A percentile compares a stretch with the other conserved stretches of the same genome.
phyloP scores from a whole-genome alignment of 2,797 vertebrate species.

The Schizopygopsis malacanthus region DNA sequence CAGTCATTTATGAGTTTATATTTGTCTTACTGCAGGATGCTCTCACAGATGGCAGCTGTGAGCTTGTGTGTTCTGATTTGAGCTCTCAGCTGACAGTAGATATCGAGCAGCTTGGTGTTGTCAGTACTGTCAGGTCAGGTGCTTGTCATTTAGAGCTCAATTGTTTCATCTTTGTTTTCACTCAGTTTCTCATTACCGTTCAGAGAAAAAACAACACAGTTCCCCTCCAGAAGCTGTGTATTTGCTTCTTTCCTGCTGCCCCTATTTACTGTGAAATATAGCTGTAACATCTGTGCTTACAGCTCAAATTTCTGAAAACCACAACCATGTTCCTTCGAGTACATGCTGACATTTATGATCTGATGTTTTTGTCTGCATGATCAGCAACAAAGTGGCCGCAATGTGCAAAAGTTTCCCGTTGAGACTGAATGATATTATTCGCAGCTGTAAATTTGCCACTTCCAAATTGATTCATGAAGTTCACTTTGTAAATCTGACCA shows the following conservation, averaged over 20 bases:
- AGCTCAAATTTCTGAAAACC: constrained; percentile 24
- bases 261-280: constrained; percentile 1
- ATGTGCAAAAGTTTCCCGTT: background rate
- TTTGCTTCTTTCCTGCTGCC: background rate
- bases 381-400: constrained; percentile 10
- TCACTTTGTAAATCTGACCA: constrained; percentile 11
- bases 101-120: constrained; percentile 27
- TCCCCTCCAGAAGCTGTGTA: background rate
- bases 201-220: background rate
- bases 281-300: constrained; percentile 20
- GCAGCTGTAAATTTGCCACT: constrained; percentile 26
- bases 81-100: constrained; percentile 7
- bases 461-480: constrained; percentile 22
- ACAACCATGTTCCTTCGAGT: background rate
- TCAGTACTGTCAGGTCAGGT: background rate
- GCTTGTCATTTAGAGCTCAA: background rate
- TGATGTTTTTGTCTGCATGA: constrained; percentile 20
- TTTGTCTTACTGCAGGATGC: constrained; percentile 1
- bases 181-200: background rate
- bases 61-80: background rate
- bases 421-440: constrained; percentile 1
- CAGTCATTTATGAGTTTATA: background rate
- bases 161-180: constrained; percentile 14
- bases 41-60: background rate
- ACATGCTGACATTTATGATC: constrained; percentile 21